Evolutionary conservation across 2,797 vertebrate species (phyloP), one percentile per base, ranked within the genome.

Genomic region (Neosalanx taihuensis): DNA sequence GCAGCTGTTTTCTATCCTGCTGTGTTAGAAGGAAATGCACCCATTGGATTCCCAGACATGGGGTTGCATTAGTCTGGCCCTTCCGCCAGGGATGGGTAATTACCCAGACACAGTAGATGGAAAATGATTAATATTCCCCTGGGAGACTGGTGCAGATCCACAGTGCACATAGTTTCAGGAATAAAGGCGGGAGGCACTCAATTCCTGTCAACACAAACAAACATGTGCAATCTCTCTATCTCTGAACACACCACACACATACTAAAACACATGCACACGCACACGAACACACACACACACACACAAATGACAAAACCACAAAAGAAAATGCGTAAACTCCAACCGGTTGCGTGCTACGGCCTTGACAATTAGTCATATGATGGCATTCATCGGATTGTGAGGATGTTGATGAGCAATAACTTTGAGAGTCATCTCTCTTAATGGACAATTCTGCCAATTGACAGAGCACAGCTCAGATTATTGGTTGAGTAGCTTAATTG

Each of bases 111-210:
- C 33, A 51, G 58, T n/a, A 31, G 70, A 67, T 20, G 63, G 75
- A 59, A 62, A 33, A 77, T 73, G 63, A 69, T 73, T 73, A 61
- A 76, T 59, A 57, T 35, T 72, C 71, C 67, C 67, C 20, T 30
- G 41, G n/a, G 71, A 57, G 62, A 53, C 20, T 64, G 67, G 59
- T 53, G 5, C 26, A 29, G 9, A 60, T 46, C 59, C 61, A 65
- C 23, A 64, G 66, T 46, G 41, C 67, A 70, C 59, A 53, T 60
- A 23, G 67, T 70, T 65, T 60, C 30, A 37, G 56, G 57, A 61
- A 67, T 67, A 69, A 33, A 67, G 61, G 49, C 30, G 35, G 37
- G 12, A 46, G 53, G 31, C 26, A 46, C 26, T 58, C 63, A 26
- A 65, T 65, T 69, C 63, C 67, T 7, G 67, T 67, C 67, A 74